Base-by-base conservation (phyloP, 2,113 vertebrate species). In the Xyliphius kryptos region DNA sequence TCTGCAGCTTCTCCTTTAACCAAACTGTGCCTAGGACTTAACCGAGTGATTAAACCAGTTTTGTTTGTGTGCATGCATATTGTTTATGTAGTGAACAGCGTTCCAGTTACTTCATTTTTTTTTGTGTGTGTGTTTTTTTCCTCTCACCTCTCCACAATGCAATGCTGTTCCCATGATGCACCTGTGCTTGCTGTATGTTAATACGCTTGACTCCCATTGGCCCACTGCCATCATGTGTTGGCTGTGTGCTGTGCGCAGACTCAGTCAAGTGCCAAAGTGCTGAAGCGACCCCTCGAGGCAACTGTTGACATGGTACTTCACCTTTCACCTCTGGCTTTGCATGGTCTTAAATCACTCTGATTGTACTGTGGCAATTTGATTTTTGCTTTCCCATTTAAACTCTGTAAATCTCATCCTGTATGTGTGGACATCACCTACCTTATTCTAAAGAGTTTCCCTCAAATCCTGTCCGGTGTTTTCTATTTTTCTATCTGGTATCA, bases 131-230 rank as follows among this genome's bases (percentile, higher is more conserved):
- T 81, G 85, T 86, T 98, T 94, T 97, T 97, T 97, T 93, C 93
- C 95, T 97, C 95, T 98, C 96, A 98, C 94, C 94, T 98, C 97
- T 92, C 95, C 94, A 98, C 96, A 98, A 97, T 98, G 96, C 93
- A 97, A 97, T 97, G 94, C 95, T 94, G 95, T 97, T 91, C 93
- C 95, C 95, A 98, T 97, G 87, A 88, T 74, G 95, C 95, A 97
- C 95, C 95, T 98, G 94, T 97, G 95, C 95, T 98, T 98, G 95
- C 95, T 97, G 95, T 97, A 97, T 98, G 96, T 99, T 99, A 99
- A 99, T 97, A 97, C 95, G 95, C 96, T 99, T 99, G 96, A 98
- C 91, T 92, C 94, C 95, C 96, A 98, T 98, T 98, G 96, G 96
- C 95, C 94, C 96, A 95, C 95, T 97, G 95, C 93, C 96, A 99